Base-by-base conservation (phyloP, 2,113 vertebrate genomes). In the Seriola aureovittata region DNA sequence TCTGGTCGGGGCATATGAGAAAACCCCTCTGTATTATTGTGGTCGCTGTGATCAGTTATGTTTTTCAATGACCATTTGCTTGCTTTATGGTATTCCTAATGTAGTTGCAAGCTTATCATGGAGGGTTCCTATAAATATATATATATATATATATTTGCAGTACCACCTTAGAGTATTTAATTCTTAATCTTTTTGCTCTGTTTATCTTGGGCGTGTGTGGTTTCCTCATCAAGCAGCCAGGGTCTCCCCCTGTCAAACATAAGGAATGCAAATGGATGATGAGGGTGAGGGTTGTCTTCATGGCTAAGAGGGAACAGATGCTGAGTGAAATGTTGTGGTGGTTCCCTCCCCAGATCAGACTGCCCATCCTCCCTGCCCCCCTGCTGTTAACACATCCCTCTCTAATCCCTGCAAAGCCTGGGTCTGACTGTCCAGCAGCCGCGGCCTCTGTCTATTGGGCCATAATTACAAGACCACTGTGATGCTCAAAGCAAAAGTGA, bases 231-330 rank as follows among this genome's bases (percentile, higher is more conserved):
- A 48, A 40, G 23, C 71, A 73, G 54, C 3, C 78, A 50, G 76
- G 67, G 64, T 62, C 32, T 55, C 82, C 71, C 83, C 83, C 75
- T 82, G 82, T 81, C 89, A 91, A 85, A 80, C 83, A 76, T 42
- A 58, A 83, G 81, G 88, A 92, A 89, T 86, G 86, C 79, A 85
- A 88, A 90, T 89, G 81, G 74, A 57, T 86, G 82, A 59, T 68
- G 76, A 77, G 80, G 80, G 52, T 81, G 50, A 89, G 75, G 82
- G 78, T 85, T 88, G 84, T 88, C 85, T 86, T 91, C 62, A 34
- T 86, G 65, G 82, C 75, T 94, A 92, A 94, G 81, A 90, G 90
- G 88, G 89, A 93, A 86, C 94, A 95, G 94, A 95, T 94, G 93
- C 90, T 88, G 82, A 93, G 87, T 89, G 82, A 91, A 89, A 85